Evolutionary conservation across 2,888 invertebrate species (phyloP), one percentile per base, ranked within the genome.

Genomic region (Seira ritae): DNA sequence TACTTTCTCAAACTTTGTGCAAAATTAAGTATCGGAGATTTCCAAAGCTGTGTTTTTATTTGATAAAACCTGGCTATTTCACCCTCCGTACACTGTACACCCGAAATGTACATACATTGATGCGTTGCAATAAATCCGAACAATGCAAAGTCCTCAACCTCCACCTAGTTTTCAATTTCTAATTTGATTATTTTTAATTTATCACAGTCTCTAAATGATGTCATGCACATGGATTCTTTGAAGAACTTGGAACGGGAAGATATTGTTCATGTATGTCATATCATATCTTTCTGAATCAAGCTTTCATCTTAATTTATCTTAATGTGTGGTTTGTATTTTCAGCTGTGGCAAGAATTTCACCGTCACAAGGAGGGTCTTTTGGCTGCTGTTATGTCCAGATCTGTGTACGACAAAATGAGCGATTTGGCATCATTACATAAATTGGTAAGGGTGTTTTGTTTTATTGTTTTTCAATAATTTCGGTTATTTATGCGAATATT

Each of bases 311-410:
- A 66, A 60, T 17, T 73, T 17, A 37, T 62, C n/a, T n/a, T n/a
- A 55, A 31, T 22, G 23, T 37, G 31, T 72, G n/a, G 2, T 84
- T 37, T n/a, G n/a, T n/a, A n/a, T n/a, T n/a, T n/a, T 55, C 90
- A 91, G 72, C 95, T 97, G 87, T 97, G 97, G 97, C 92, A 94
- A 73, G 93, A 95, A 89, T 96, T 96, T 90, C 96, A 96, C 90
- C 93, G 94, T 86, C 92, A 93, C 6, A 96, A 96, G 90, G 94
- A 95, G 46, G 84, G 84, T 89, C 94, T 94, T 17, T 93, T 97
- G 88, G 94, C 94, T 8, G 96, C 96, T 0, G 93, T 93, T 0
- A 93, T 97, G 85, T 94, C 95, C 0, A 88, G 91, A 0, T 91
- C 92, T 2, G 92, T 93, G 12, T 96, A 93, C 90, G 91, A 93